Base-by-base conservation (phyloP, 2,797 vertebrate genomes). In the Todus mexicanus region DNA sequence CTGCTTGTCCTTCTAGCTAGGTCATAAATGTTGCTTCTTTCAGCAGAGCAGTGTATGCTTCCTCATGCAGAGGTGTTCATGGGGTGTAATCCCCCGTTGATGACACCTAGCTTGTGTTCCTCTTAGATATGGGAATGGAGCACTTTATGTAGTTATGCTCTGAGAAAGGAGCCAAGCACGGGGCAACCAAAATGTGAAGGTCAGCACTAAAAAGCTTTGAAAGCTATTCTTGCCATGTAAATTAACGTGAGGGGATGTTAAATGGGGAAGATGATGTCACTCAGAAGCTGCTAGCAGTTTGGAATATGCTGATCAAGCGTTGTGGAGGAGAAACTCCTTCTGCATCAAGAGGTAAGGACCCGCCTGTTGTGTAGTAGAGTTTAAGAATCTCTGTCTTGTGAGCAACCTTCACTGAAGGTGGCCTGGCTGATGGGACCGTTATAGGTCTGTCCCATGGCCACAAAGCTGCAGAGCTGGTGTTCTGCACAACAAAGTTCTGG, bases 321-420 rank as follows among this genome's bases (percentile, higher is more conserved):
- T 59, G 56, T 22, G 35, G 33, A 35, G 25, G 56, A 57, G 33
- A 59, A 59, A 17, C 31, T 3, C 40, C 14, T 66, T 56, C 61
- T 74, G 57, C 25, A 4, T 1, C 17, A n/a, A 45, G 31, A 7
- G 43, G 3, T 7, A 38, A 50, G 33, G 38, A 47, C n/a, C 48
- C 15, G 25, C 37, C 63, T 23, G 63, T 3, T 47, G 11, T 16
- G 81, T 2, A 12, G 73, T 16, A 27, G 4, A n/a, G 5, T 13
- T 54, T 15, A 5, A 11, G 42, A 26, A 20, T 3, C 4, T 21
- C 22, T 64, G 29, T 29, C 19, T 51, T 3, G 0, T 22, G 75
- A 38, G 18, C 10, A 38, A 2, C 15, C 33, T 37, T 43, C 42
- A 4, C 0, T 19, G 35, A 26, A 43, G 47, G 5, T 2, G 9